Percentiles rank a stretch among this genome's conserved stretches.
Conservation (phyloP, 2,888 invertebrate species). For the Apotomis capreana region DNA sequence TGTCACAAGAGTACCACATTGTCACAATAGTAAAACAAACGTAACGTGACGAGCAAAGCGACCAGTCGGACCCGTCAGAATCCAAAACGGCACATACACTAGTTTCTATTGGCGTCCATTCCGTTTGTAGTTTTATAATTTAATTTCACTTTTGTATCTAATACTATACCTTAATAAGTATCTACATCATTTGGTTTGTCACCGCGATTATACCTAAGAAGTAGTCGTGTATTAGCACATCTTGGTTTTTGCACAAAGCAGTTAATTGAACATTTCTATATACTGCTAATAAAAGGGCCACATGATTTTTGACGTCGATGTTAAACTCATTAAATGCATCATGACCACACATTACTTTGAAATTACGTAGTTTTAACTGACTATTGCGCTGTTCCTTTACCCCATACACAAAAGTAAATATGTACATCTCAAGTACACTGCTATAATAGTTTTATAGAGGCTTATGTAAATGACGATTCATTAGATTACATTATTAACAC, state of each 20-base stretch:
- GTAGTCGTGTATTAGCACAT: neutral
- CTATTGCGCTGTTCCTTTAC: too few relatives aligned
- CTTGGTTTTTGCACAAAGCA: too few relatives aligned
- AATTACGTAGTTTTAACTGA: too few relatives aligned
- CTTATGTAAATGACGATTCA: neutral
- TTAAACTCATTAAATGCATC: too few relatives aligned
- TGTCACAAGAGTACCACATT: too few relatives aligned
- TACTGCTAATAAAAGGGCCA: too few relatives aligned
- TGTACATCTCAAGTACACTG: too few relatives aligned
- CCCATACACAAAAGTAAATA: too few relatives aligned
- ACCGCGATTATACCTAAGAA: constrained; percentile 40
- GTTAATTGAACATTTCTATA: too few relatives aligned
- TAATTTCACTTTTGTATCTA: constrained; percentile 53
- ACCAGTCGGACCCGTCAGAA: neutral
- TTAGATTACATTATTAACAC: neutral
- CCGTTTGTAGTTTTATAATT: constrained; percentile 57
- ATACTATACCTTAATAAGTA: constrained; percentile 48
- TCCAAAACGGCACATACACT: constrained; percentile 41
- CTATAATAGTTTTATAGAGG: too few relatives aligned
- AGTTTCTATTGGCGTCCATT: constrained; percentile 53
- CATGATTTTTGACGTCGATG: too few relatives aligned
- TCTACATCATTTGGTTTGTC: constrained; percentile 50
- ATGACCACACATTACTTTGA: too few relatives aligned
- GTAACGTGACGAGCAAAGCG: neutral
- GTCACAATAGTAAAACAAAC: neutral